These are phyloP conservation scores for Hedychridium roseum DNA, from an alignment of 2,888 invertebrate species.

Conservation along the genomic window DNA sequence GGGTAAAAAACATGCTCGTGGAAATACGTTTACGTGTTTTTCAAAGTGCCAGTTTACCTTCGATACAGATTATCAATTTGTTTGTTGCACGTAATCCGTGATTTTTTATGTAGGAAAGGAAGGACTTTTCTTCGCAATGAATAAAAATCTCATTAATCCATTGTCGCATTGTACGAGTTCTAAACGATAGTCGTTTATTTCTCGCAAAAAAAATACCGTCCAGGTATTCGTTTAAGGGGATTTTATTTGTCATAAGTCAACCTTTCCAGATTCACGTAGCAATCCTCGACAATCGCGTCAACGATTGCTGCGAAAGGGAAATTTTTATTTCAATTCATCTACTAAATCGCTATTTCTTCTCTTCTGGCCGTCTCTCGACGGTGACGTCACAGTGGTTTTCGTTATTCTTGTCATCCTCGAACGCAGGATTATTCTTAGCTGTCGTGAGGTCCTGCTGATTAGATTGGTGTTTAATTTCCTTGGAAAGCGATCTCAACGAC, in stretches of 20 bases:
- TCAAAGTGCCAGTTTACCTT: no score
- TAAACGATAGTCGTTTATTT: not conserved
- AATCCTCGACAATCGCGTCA: not conserved
- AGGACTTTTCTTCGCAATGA: no score
- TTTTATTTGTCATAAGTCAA: not conserved
- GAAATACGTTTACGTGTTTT: no score
- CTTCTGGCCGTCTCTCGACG: conserved; percentile 38
- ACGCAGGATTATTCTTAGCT: conserved; percentile 41
- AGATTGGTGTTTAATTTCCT: conserved; percentile 10
- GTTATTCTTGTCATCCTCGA: conserved; percentile 26
- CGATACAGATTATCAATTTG: no score
- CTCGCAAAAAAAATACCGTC: not conserved
- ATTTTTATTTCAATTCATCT: not conserved
- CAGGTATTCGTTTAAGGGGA: not conserved
- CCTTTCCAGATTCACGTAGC: no score
- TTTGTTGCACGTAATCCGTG: no score
- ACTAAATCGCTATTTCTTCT: conserved; percentile 14
- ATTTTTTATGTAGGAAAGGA: no score
- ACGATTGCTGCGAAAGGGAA: not conserved
- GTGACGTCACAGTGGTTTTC: conserved; percentile 36
- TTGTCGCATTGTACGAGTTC: no score
- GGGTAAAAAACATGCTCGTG: no score
- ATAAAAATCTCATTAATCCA: no score
- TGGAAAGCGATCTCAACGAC: conserved; percentile 2
- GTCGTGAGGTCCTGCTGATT: conserved; percentile 24